Conservation (phyloP, 2,797 vertebrate species). For the Melanotaenia nigrans region DNA sequence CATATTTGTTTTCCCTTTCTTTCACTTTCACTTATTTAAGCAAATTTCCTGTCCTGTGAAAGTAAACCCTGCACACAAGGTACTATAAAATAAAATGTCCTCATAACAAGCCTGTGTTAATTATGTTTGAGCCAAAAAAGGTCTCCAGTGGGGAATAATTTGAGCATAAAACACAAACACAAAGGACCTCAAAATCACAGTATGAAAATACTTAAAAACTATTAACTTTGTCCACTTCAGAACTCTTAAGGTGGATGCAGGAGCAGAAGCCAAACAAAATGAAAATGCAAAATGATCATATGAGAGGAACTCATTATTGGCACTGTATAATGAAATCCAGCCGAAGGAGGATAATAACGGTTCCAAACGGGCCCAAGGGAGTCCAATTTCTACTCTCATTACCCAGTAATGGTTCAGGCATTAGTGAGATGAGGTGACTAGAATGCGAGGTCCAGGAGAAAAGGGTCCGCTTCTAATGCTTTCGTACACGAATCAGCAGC, state of each 20-base stretch:
- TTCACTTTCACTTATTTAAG: slow-evolving; percentile 19
- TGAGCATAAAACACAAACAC: slow-evolving; percentile 48
- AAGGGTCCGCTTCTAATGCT: slow-evolving; percentile 55
- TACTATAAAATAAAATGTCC: slow-evolving; percentile 21
- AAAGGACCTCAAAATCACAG: slow-evolving; percentile 42
- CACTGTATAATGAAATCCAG: slow-evolving; percentile 66
- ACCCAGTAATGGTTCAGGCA: slow-evolving; percentile 63
- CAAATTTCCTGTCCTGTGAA: slow-evolving; percentile 16
- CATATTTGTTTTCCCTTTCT: slow-evolving; percentile 1
- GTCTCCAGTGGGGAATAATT: slow-evolving; percentile 55
- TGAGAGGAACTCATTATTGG: slow-evolving; percentile 56
- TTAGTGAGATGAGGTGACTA: slow-evolving; percentile 63
- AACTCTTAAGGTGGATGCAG: slow-evolving; percentile 51
- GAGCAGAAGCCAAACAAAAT: slow-evolving; percentile 51
- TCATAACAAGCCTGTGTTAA: slow-evolving; percentile 40
- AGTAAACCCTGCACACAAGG: slow-evolving; percentile 17
- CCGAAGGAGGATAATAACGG: slow-evolving; percentile 60
- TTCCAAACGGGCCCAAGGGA: slow-evolving; percentile 62
- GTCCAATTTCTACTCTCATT: slow-evolving; percentile 73
- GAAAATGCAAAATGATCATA: slow-evolving; percentile 55
- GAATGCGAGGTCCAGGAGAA: slow-evolving; percentile 51
- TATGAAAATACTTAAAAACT: slow-evolving; percentile 57
- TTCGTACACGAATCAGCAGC: slow-evolving; percentile 62
- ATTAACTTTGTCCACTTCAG: slow-evolving; percentile 42
- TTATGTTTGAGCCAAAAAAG: slow-evolving; percentile 34